Conservation (phyloP, 2,888 invertebrate genomes). For the Synergus japonicus region DNA sequence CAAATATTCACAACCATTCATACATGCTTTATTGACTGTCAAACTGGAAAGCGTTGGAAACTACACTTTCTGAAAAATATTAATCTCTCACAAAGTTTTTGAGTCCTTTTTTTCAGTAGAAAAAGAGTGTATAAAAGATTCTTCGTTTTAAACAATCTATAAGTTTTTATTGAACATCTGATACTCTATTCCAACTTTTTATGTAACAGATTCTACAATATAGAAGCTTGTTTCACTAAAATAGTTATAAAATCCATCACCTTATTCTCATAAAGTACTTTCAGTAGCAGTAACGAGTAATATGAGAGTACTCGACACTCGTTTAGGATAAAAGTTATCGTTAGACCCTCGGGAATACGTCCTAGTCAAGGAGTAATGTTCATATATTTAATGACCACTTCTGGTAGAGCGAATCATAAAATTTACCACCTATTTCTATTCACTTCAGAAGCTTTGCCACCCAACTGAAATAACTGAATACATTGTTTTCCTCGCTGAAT, state of each 20-base stretch:
- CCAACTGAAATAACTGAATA: not conserved
- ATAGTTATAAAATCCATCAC: not conserved
- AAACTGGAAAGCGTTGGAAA: not conserved
- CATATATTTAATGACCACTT: not conserved
- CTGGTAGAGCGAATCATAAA: not conserved
- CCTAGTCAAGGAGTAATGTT: not conserved
- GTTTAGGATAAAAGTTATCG: not conserved
- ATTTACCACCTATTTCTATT: not conserved
- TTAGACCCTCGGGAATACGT: not conserved
- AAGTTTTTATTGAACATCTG: not conserved
- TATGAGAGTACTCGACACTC: not conserved
- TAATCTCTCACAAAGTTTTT: not conserved
- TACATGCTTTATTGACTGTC: too few relatives aligned
- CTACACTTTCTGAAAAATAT: not conserved
- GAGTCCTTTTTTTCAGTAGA: not conserved
- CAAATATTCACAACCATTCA: too few relatives aligned
- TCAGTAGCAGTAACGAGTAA: not conserved
- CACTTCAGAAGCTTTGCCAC: not conserved
- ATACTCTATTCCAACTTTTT: not conserved
- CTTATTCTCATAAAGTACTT: not conserved
- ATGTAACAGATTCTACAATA: not conserved
- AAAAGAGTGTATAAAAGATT: not conserved
- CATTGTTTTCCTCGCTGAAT: not conserved
- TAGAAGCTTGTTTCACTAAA: not conserved
- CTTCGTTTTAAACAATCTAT: not conserved